phyloP scores from a whole-genome alignment of 2,113 vertebrate genomes.

The Progne subis region DNA sequence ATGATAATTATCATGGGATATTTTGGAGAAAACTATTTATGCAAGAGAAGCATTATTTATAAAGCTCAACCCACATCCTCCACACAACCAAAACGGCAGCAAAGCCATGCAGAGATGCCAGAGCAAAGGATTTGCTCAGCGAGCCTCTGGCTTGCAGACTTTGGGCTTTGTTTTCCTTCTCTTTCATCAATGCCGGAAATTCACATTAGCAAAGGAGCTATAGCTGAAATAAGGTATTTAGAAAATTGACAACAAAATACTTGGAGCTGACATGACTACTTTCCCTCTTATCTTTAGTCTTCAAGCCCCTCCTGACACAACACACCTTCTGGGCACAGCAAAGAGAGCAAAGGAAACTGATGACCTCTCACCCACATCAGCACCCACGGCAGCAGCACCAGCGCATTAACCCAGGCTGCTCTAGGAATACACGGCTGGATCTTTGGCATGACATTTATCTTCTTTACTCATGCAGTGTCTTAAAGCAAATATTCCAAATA shows the following conservation, averaged over 20 bases:
- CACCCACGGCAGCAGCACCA: neutral
- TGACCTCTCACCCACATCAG: neutral
- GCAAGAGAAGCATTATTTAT: neutral
- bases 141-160: neutral
- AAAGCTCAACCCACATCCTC: neutral
- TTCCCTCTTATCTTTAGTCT: neutral
- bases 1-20: neutral
- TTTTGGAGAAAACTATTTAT: neutral
- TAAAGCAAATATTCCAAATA: neutral
- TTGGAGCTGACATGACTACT: neutral
- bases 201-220: accelerated
- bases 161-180: neutral
- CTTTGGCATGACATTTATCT: neutral
- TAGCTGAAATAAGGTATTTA: neutral
- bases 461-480: neutral
- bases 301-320: neutral
- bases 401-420: accelerated
- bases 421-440: neutral
- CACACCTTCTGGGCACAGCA: neutral
- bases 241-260: neutral
- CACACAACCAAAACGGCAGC: neutral
- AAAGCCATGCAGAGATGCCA: accelerated
- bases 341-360: neutral
- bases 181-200: neutral
- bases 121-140: neutral